These are phyloP conservation scores for Congeria kusceri DNA, from an alignment of 2,888 invertebrate genomes.

Conservation along the genomic window DNA sequence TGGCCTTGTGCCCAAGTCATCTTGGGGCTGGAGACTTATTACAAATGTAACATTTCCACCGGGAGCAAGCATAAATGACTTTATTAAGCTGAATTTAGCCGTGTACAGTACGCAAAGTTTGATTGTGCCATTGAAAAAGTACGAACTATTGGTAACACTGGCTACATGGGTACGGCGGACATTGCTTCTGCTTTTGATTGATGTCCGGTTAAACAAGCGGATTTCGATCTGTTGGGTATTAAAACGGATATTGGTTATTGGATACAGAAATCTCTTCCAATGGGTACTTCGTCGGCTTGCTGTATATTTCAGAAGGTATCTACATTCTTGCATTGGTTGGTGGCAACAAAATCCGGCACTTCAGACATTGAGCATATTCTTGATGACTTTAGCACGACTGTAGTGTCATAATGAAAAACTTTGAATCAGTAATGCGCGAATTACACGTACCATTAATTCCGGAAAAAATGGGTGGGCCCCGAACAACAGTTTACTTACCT, in stretches of 20 bases:
- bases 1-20: constrained; percentile 21
- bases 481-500: constrained; percentile 14
- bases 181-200: constrained; percentile 32
- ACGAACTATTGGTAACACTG: constrained; percentile 14
- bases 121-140: constrained; percentile 33
- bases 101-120: constrained; percentile 32
- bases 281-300: constrained; percentile 20
- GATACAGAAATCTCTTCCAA: constrained; percentile 29
- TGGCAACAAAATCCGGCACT: too few species aligned
- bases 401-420: constrained; percentile 14
- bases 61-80: constrained; percentile 34
- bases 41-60: constrained; percentile 20
- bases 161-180: constrained; percentile 28
- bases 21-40: constrained; percentile 33
- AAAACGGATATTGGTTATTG: constrained; percentile 14
- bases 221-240: constrained; percentile 29
- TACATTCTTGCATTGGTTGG: too few species aligned
- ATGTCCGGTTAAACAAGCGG: constrained; percentile 13
- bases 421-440: constrained; percentile 16
- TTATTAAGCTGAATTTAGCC: constrained; percentile 14
- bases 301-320: constrained; percentile 4
- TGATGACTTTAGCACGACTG: constrained; percentile 31
- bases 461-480: constrained; percentile 30
- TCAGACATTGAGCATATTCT: constrained; percentile 26
- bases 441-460: constrained; percentile 34